Percentiles rank a stretch among this genome's conserved stretches.
phyloP scores from a whole-genome alignment of 2,888 invertebrate species.

The Nymphalis polychloros region DNA sequence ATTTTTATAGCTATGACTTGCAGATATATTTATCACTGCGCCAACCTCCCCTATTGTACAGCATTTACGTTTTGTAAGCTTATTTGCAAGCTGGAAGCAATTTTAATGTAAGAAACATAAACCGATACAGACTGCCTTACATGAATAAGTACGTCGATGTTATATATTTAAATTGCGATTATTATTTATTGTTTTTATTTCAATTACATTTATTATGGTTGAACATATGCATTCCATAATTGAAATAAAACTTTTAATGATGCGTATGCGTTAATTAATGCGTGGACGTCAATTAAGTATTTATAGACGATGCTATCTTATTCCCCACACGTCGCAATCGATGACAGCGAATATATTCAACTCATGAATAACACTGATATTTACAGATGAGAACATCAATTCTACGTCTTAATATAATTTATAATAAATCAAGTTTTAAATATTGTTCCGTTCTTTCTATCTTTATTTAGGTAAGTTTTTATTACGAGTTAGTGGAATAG shows the following conservation, averaged over 20 bases:
- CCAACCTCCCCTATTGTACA: conserved; percentile 36
- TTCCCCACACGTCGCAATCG: conserved; percentile 19
- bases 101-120: background rate
- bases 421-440: background rate
- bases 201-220: background rate
- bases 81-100: conserved; percentile 18
- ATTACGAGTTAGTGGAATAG: background rate
- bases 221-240: conserved; percentile 9
- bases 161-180: conserved; percentile 1
- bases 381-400: conserved; percentile 6
- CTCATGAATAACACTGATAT: conserved; percentile 14
- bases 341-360: conserved; percentile 18
- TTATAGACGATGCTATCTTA: conserved; percentile 24
- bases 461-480: background rate
- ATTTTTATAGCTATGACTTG: conserved; percentile 58
- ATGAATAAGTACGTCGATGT: background rate
- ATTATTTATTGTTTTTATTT: conserved; percentile 7
- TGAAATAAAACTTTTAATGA: conserved; percentile 16
- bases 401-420: conserved; percentile 5
- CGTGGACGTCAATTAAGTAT: conserved; percentile 23
- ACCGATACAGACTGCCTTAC: background rate
- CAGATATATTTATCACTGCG: conserved; percentile 48
- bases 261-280: conserved; percentile 24
- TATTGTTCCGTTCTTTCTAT: background rate
- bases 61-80: conserved; percentile 3